Evolutionary conservation across 1,140 invertebrate genomes (phyloP).

Genomic region (Eulimnadia texana): DNA sequence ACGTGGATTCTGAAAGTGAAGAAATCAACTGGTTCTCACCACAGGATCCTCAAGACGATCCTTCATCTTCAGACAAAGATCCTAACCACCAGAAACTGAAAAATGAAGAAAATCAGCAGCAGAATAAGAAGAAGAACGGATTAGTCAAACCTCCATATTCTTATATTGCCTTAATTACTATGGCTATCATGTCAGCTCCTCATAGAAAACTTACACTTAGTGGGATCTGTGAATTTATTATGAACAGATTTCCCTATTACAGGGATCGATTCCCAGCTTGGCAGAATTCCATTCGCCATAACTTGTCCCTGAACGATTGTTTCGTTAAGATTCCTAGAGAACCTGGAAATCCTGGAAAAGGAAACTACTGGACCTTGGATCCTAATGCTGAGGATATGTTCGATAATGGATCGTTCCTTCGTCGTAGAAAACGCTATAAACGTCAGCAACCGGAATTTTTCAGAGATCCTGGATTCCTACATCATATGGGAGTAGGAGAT

Average conservation of each 20-base stretch:
- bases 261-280: conserved; percentile 88
- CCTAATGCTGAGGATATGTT: conserved; percentile 97
- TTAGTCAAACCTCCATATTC: conserved; percentile 91
- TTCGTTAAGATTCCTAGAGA: conserved; percentile 97
- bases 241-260: conserved; percentile 93
- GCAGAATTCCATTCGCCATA: conserved; percentile 96
- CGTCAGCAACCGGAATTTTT: conserved; percentile 49
- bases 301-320: conserved; percentile 94
- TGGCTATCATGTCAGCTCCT: conserved; percentile 94
- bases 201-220: conserved; percentile 91
- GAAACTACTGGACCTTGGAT: conserved; percentile 98
- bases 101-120: neutral
- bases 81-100: neutral
- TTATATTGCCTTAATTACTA: conserved; percentile 94
- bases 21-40: neutral
- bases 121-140: conserved; percentile 25
- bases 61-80: neutral
- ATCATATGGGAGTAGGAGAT: conserved; percentile 15
- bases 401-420: conserved; percentile 93
- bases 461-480: conserved; percentile 25
- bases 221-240: conserved; percentile 98
- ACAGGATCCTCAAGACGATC: neutral
- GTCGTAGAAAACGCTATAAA: conserved; percentile 90
- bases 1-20: neutral
- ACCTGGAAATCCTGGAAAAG: conserved; percentile 95